Conservation (phyloP, 2,797 vertebrate species). For the Todus mexicanus region DNA sequence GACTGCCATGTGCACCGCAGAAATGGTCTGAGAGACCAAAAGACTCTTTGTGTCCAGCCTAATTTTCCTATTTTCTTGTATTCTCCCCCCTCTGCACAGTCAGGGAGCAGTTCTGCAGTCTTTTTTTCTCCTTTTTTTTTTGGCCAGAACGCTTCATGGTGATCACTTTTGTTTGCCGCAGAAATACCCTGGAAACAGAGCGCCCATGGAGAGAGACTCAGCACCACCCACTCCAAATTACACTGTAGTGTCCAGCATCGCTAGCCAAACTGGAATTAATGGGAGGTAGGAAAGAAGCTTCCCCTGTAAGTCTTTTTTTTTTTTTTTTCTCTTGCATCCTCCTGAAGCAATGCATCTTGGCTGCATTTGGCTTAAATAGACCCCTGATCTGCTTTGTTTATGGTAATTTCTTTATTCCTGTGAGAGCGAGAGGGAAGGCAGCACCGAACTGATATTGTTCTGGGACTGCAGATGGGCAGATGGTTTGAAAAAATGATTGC, state of each 20-base stretch:
- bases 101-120: neutral
- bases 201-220: neutral
- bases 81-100: neutral
- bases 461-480: conserved; percentile 62
- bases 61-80: conserved; percentile 4
- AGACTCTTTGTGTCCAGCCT: conserved; percentile 23
- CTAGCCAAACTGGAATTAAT: conserved; percentile 21
- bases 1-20: neutral
- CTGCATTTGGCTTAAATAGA: conserved; percentile 51
- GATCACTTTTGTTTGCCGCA: neutral
- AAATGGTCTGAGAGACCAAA: conserved; percentile 32
- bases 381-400: conserved; percentile 64
- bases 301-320: neutral
- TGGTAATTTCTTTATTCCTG: conserved; percentile 66
- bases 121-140: neutral
- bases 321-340: neutral
- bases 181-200: neutral
- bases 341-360: conserved; percentile 30
- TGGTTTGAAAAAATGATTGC: conserved; percentile 59
- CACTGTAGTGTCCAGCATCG: neutral
- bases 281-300: conserved; percentile 23
- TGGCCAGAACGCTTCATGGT: neutral
- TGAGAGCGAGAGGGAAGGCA: conserved; percentile 33
- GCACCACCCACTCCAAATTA: conserved; percentile 1
- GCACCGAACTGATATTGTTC: conserved; percentile 56